Percentiles rank a stretch among this genome's conserved stretches.
These are phyloP conservation scores for Polymixis lichenea DNA, from an alignment of 2,888 invertebrate species.

Conservation along the genomic window DNA sequence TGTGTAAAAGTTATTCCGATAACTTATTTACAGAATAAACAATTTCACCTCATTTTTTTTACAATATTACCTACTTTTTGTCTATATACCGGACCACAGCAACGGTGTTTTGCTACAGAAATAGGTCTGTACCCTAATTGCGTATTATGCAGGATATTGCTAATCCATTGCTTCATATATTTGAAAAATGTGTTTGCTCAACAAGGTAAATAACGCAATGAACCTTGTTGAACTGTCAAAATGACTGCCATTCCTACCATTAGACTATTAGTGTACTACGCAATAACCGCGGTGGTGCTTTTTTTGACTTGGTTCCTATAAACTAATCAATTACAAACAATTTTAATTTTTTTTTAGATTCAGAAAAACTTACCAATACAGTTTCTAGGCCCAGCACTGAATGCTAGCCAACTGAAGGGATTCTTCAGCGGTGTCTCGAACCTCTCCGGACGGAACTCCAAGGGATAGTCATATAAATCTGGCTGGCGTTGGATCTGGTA, in stretches of 20 bases:
- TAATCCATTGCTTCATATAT: too few species aligned
- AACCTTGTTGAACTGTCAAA: not conserved
- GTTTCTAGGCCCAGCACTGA: constrained; percentile 92
- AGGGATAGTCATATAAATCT: constrained; percentile 88
- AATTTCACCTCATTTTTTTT: not conserved
- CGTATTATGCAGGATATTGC: too few species aligned
- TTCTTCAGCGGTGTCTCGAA: constrained; percentile 79
- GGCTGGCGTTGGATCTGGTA: constrained; percentile 86
- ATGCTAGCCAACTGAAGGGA: constrained; percentile 90
- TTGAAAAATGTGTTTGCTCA: too few species aligned
- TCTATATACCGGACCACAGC: too few species aligned
- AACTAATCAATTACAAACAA: too few species aligned
- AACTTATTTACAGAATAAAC: not conserved
- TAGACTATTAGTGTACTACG: too few species aligned
- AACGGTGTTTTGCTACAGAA: not conserved
- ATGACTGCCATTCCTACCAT: not conserved
- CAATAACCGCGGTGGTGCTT: not conserved
- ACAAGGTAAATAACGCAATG: too few species aligned
- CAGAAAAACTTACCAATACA: constrained; percentile 64
- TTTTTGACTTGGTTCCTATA: not conserved
- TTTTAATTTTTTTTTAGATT: not conserved
- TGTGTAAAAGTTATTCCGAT: not conserved
- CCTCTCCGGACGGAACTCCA: constrained; percentile 88
- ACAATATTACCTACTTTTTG: too few species aligned
- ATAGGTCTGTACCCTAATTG: too few species aligned